Evolutionary conservation across 2,797 vertebrate genomes (phyloP).

Genomic region (Chaenodraco wilsoni): DNA sequence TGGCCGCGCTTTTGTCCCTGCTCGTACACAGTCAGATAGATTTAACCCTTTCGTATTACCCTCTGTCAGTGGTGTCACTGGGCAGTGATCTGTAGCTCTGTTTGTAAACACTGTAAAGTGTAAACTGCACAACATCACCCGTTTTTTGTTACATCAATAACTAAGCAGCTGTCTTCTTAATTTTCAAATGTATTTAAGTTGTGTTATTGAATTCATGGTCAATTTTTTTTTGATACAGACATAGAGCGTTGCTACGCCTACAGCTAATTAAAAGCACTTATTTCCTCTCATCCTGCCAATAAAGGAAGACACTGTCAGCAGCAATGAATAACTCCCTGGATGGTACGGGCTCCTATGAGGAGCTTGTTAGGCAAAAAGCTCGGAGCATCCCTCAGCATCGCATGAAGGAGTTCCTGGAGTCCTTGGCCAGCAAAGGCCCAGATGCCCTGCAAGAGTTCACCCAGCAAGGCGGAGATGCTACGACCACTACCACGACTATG

Average conservation of each 20-base stretch:
- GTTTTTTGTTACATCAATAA: too few relatives aligned
- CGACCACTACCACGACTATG: slow-evolving; percentile 87
- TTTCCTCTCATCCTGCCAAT: slow-evolving; percentile 24
- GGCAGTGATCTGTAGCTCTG: neutral
- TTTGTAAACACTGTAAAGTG: slow-evolving; percentile 5
- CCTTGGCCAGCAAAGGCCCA: slow-evolving; percentile 92
- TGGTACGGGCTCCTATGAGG: slow-evolving; percentile 95
- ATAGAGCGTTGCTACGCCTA: neutral
- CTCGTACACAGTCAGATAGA: slow-evolving; percentile 59
- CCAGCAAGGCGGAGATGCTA: slow-evolving; percentile 84
- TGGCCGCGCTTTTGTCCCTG: slow-evolving; percentile 82
- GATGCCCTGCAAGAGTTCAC: slow-evolving; percentile 94
- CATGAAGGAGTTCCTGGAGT: slow-evolving; percentile 98
- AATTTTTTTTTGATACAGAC: neutral
- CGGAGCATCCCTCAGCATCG: slow-evolving; percentile 95
- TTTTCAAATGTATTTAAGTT: neutral
- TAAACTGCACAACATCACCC: neutral
- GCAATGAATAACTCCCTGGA: slow-evolving; percentile 97
- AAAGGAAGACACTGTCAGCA: slow-evolving; percentile 37
- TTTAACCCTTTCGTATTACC: slow-evolving; percentile 81
- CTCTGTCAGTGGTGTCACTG: slow-evolving; percentile 7
- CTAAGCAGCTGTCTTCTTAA: neutral
- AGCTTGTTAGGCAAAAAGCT: slow-evolving; percentile 95
- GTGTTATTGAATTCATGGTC: neutral
- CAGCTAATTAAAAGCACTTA: neutral